Base-by-base conservation (phyloP, 2,113 vertebrate species). In the Uria lomvia region DNA sequence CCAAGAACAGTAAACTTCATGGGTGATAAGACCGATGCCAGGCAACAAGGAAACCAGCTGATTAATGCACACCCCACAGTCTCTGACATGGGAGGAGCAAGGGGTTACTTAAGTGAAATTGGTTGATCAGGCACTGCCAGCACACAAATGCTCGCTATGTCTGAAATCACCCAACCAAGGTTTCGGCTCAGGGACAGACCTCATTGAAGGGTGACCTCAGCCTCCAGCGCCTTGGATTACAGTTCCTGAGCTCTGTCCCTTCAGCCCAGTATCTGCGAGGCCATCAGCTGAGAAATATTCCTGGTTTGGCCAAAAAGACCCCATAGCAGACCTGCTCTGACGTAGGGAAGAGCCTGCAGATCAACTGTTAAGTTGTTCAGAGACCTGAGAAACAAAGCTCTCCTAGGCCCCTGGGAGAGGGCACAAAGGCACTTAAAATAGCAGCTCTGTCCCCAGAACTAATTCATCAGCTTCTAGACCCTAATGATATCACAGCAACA, bases 81-180 rank as follows among this genome's bases (percentile, higher is more conserved):
- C 67, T 59, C 55, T 62, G 58, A 63, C 18, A 52, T 11, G 17
- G 63, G 55, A 95, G 29, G n/a, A 70, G 38, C 67, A 67, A 83
- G 42, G n/a, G 74, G 59, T 95, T 94, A 94, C 75, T 79, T 62
- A 12, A 83, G 82, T 80, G 74, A 70, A 90, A 92, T 77, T 71
- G 83, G 55, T 72, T 59, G 20, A 85, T 27, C 24, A 38, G 76
- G 29, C 71, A 78, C 76, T 74, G 79, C 60, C 30, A 56, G 40
- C 68, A 42, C 29, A 40, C 34, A 53, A 67, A 55, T 21, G 16
- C 8, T n/a, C 4, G 0, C 53, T 26, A 4, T 38, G 53, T 36
- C 36, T 87, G 84, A 85, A 56, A 83, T 88, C 36, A 82, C 40
- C 43, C 53, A 56, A 22, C 10, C 45, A 82, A 79, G 70, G 75